Conservation (phyloP, 2,113 vertebrate genomes). For the Puffinus mauretanicus region DNA sequence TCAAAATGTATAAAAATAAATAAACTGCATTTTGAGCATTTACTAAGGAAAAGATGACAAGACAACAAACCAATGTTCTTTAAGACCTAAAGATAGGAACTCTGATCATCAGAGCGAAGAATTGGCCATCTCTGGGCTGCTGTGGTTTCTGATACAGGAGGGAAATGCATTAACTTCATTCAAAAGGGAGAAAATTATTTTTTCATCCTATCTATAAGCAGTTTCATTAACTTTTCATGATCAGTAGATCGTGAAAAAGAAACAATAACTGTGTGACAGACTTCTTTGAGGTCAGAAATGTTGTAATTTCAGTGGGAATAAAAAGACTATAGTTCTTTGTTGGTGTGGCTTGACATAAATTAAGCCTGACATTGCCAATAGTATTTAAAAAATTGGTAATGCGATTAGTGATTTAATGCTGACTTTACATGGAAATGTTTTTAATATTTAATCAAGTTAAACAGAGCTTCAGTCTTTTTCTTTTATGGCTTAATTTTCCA, state of each 20-base stretch:
- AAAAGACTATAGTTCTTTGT: neutral
- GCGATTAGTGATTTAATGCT: slow-evolving; percentile 17
- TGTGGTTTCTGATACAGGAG: neutral
- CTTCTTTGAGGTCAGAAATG: slow-evolving; percentile 3
- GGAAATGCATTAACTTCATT: neutral
- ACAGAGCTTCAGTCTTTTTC: neutral
- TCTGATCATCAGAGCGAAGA: neutral
- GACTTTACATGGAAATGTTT: neutral
- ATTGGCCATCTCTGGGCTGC: neutral
- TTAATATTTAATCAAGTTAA: slow-evolving; percentile 56
- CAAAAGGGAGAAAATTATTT: neutral
- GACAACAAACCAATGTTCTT: neutral
- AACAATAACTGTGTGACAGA: neutral
- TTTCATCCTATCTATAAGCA: neutral
- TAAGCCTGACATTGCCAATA: neutral
- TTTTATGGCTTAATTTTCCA: neutral
- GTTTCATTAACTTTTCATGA: neutral
- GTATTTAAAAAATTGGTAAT: neutral
- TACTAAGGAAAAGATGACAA: neutral
- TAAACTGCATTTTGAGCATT: neutral
- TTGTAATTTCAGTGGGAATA: neutral
- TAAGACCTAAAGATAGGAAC: neutral
- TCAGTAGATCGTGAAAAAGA: neutral
- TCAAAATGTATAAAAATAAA: neutral
- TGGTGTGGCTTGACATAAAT: neutral